Evolutionary conservation across 2,888 invertebrate species (phyloP).

Genomic region (Pegoplata infirma): DNA sequence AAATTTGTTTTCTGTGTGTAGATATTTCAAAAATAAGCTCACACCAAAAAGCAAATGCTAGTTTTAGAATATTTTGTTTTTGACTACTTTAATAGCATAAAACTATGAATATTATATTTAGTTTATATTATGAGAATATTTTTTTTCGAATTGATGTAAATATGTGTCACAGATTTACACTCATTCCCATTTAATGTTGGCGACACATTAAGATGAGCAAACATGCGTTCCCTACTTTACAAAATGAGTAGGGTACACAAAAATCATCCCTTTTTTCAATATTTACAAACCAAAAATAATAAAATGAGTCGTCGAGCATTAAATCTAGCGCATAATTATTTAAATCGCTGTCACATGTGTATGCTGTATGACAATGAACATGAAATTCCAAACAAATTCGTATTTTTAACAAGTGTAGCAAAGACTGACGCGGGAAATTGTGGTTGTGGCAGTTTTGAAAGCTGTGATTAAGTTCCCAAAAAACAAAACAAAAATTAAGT

Average conservation of each 20-base stretch:
- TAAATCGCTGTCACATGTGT: conserved; percentile 74
- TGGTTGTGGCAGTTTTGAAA: conserved; percentile 63
- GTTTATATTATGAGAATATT: conserved; percentile 50
- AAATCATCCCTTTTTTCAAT: conserved; percentile 32
- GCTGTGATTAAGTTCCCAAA: conserved; percentile 64
- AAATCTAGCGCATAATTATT: conserved; percentile 75
- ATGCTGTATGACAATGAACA: conserved; percentile 40
- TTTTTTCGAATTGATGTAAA: conserved; percentile 54
- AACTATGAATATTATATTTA: conserved; percentile 53
- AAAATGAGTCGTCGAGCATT: conserved; percentile 65
- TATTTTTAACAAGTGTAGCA: conserved; percentile 49
- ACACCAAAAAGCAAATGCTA: conserved; percentile 13
- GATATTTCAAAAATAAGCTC: conserved; percentile 26
- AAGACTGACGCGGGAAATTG: conserved; percentile 58
- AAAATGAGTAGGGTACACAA: conserved; percentile 29
- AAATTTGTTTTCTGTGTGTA: too few relatives aligned
- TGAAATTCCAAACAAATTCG: conserved; percentile 53
- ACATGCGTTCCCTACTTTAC: neutral
- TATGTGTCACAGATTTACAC: conserved; percentile 67
- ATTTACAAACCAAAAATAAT: conserved; percentile 23
- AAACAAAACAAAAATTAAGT: conserved; percentile 39
- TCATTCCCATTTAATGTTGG: conserved; percentile 45
- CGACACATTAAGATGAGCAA: conserved; percentile 30
- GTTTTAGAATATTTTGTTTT: conserved; percentile 40
- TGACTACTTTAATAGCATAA: conserved; percentile 63